phyloP scores from a whole-genome alignment of 2,113 vertebrate species.

The Nannobrachium achirus region DNA sequence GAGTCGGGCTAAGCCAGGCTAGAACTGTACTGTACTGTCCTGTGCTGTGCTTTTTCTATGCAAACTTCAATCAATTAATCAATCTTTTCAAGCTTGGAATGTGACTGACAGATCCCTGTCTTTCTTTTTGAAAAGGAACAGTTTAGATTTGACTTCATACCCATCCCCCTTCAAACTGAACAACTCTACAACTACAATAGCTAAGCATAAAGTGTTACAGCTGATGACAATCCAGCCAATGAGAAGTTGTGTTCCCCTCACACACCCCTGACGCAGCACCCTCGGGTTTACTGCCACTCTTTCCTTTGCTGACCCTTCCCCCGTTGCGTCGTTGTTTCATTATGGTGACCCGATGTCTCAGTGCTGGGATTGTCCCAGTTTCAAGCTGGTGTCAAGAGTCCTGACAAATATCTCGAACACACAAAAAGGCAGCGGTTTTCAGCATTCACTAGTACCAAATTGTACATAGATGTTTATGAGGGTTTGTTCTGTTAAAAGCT shows the following conservation, averaged over 20 bases:
- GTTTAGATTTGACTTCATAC: background rate
- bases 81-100: conserved; percentile 14
- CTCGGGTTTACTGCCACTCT: conserved; percentile 8
- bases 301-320: conserved; percentile 7
- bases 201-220: conserved; percentile 23
- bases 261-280: conserved; percentile 52
- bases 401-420: no score
- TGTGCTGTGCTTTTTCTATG: no score
- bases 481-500: no score
- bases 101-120: background rate
- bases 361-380: no score
- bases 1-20: no score
- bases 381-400: no score
- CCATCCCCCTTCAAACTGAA: background rate
- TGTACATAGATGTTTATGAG: no score
- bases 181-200: conserved; percentile 12
- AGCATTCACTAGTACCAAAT: no score
- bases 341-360: no score
- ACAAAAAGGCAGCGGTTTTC: no score
- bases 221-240: conserved; percentile 56
- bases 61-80: no score
- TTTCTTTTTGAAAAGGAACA: background rate
- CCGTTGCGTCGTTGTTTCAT: background rate
- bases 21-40: no score
- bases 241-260: conserved; percentile 31